A percentile compares a stretch with the other conserved stretches of the same genome.
Conservation (phyloP, 2,113 vertebrate genomes). For the Myxocyprinus asiaticus region DNA sequence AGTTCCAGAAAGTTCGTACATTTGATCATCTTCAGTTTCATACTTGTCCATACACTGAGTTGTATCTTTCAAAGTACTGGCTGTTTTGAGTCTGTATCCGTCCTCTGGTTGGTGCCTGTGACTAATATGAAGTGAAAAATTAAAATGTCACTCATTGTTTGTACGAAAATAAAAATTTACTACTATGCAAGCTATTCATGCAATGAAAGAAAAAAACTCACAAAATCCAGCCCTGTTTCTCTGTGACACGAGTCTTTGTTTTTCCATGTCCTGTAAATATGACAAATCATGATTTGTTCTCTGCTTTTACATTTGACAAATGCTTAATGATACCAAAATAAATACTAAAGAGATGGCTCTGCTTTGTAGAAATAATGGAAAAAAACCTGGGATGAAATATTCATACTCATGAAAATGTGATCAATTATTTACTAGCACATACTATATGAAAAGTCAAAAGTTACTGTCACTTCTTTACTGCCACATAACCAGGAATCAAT, state of each 20-base stretch:
- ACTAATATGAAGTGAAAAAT: background rate
- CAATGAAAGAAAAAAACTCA: background rate
- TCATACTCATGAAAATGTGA: too few relatives aligned
- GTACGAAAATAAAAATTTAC: background rate
- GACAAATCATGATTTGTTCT: too few relatives aligned
- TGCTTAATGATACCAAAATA: background rate
- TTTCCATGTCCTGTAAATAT: background rate
- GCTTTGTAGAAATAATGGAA: too few relatives aligned
- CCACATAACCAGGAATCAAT: background rate
- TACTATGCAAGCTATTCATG: background rate
- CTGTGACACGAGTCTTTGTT: background rate
- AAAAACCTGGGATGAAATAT: too few relatives aligned
- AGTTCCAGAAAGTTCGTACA: background rate
- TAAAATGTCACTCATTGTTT: background rate
- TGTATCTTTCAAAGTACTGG: conserved; percentile 56
- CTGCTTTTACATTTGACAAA: background rate
- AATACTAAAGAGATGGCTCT: background rate
- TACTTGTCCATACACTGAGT: conserved; percentile 51
- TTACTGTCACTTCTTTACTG: background rate
- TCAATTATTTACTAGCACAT: too few relatives aligned
- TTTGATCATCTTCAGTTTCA: background rate
- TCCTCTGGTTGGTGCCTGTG: background rate
- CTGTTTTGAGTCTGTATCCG: background rate
- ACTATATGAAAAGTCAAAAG: too few relatives aligned
- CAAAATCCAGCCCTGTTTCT: background rate